A percentile compares a stretch with the other conserved stretches of the same genome.
Conservation (phyloP, 2,113 vertebrate genomes). For the Mastomys coucha region DNA sequence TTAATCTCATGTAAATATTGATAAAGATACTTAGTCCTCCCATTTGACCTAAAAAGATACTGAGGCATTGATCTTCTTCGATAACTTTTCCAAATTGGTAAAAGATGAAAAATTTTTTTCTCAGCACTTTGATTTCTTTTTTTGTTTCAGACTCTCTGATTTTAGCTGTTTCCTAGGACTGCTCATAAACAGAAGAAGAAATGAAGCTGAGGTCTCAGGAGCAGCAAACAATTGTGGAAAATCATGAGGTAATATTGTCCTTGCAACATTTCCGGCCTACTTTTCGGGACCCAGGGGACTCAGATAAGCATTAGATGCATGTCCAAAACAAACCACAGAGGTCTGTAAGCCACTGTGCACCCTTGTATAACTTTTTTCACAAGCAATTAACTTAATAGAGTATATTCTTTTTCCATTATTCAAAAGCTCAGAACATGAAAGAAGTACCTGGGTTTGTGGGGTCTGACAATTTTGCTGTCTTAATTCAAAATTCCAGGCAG, state of each 20-base stretch:
- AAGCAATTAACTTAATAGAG: slow-evolving; percentile 53
- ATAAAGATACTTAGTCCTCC: slow-evolving; percentile 69
- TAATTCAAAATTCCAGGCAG: slow-evolving; percentile 58
- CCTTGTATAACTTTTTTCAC: slow-evolving; percentile 56
- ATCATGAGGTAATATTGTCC: slow-evolving; percentile 77
- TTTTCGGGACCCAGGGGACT: slow-evolving; percentile 68
- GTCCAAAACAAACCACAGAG: slow-evolving; percentile 71
- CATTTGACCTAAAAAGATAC: slow-evolving; percentile 72
- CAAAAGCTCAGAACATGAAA: background rate
- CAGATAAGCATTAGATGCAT: slow-evolving; percentile 73
- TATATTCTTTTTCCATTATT: slow-evolving; percentile 35
- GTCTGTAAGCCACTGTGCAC: slow-evolving; percentile 57
- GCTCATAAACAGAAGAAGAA: slow-evolving; percentile 56
- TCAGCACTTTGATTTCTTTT: slow-evolving; percentile 44
- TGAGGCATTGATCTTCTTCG: slow-evolving; percentile 58
- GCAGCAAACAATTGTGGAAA: slow-evolving; percentile 77
- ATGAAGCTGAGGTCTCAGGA: slow-evolving; percentile 6
- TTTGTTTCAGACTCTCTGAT: slow-evolving; percentile 46
- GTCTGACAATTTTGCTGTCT: slow-evolving; percentile 57
- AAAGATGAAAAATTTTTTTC: slow-evolving; percentile 62
- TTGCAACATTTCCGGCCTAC: slow-evolving; percentile 76
- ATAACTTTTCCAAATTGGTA: slow-evolving; percentile 67
- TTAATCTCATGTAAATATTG: slow-evolving; percentile 72
- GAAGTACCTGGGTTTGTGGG: slow-evolving; percentile 36
- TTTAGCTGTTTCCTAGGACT: slow-evolving; percentile 44